Evolutionary conservation across 2,113 vertebrate species (phyloP).

Genomic region (Neotoma lepida): DNA sequence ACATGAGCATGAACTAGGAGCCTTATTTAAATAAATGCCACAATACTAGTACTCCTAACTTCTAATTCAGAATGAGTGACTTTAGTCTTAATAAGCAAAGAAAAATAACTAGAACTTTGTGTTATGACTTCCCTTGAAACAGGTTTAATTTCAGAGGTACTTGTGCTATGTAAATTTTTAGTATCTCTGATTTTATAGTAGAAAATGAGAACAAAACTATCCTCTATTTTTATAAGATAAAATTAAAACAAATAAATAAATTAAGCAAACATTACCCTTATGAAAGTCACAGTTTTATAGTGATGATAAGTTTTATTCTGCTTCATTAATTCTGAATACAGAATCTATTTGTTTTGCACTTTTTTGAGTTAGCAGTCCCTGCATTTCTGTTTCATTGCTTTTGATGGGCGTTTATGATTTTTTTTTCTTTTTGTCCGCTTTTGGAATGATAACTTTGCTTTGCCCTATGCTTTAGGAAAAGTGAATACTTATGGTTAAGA

Average conservation of each 20-base stretch:
- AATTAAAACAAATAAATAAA: conserved; percentile 36
- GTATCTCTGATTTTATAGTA: conserved; percentile 3
- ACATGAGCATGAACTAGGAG: conserved; percentile 23
- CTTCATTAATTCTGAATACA: conserved; percentile 37
- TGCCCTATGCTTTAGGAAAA: conserved; percentile 53
- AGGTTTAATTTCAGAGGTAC: not conserved
- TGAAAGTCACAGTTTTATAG: not conserved
- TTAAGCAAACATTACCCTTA: not conserved
- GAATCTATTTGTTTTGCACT: conserved; percentile 12
- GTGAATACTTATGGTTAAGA: conserved; percentile 1
- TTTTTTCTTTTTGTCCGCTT: conserved; percentile 21
- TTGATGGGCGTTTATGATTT: not conserved
- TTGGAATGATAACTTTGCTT: conserved; percentile 41
- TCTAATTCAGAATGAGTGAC: conserved; percentile 45
- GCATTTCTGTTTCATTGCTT: not conserved
- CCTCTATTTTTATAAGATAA: conserved; percentile 38
- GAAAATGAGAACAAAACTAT: conserved; percentile 26
- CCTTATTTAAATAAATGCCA: conserved; percentile 58
- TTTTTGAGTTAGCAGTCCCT: not conserved
- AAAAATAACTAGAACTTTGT: conserved; percentile 41
- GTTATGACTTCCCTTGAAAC: conserved; percentile 31
- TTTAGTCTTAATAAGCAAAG: conserved; percentile 53
- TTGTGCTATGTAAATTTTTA: not conserved
- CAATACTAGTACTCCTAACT: not conserved
- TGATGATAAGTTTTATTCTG: conserved; percentile 1